A percentile compares a stretch with the other conserved stretches of the same genome.
Conservation (phyloP, 1,140 invertebrate species). For the Metopolophium dirhodum region DNA sequence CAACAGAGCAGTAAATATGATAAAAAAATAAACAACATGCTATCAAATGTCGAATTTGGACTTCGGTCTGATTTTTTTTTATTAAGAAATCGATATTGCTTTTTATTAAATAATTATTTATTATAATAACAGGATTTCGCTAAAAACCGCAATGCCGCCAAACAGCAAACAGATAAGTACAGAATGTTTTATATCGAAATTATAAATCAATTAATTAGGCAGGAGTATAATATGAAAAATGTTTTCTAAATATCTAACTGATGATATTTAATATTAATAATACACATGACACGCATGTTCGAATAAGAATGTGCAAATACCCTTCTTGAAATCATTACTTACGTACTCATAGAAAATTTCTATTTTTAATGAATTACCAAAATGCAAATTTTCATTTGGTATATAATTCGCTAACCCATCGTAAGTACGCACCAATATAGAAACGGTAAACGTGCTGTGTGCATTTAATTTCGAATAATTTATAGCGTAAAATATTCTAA, state of each 20-base stretch:
- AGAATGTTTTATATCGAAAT: neutral
- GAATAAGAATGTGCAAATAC: neutral
- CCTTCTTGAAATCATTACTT: neutral
- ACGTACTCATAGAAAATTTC: neutral
- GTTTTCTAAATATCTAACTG: neutral
- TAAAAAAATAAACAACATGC: neutral
- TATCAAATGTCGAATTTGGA: conserved; percentile 17
- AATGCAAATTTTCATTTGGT: neutral
- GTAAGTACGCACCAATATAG: neutral
- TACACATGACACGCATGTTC: neutral
- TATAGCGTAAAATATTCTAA: neutral
- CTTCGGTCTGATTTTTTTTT: neutral
- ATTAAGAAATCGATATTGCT: neutral
- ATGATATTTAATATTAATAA: neutral
- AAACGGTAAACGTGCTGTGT: neutral
- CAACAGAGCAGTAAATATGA: too few species aligned
- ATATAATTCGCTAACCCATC: neutral
- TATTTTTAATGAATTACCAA: neutral
- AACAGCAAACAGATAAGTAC: neutral
- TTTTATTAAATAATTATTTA: neutral
- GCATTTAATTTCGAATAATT: neutral
- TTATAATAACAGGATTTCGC: neutral
- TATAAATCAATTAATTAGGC: neutral
- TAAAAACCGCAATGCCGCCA: neutral
- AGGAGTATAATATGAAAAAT: neutral